These are phyloP conservation scores for Callyntrura sp. DNA, from an alignment of 2,888 invertebrate species.

Conservation along the genomic window DNA sequence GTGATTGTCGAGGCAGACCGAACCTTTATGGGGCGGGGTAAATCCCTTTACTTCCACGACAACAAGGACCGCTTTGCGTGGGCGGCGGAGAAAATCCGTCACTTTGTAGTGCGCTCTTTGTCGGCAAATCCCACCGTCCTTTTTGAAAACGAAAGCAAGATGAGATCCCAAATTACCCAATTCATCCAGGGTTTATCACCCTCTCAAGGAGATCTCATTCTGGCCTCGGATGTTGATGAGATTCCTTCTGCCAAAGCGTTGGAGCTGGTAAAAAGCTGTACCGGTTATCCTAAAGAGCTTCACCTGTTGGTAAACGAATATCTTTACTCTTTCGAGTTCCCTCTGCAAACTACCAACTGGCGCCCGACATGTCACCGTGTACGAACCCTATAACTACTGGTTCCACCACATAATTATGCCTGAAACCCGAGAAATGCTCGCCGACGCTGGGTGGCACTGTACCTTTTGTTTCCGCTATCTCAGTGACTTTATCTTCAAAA, in stretches of 20 bases:
- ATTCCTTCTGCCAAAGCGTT: conserved; percentile 88
- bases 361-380: conserved; percentile 72
- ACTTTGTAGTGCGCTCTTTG: conserved; percentile 75
- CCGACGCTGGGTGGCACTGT: conserved; percentile 79
- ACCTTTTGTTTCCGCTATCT: conserved; percentile 77
- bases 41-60: conserved; percentile 85
- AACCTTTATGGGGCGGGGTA: conserved; percentile 84
- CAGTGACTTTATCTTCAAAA: conserved; percentile 78
- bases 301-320: conserved; percentile 74
- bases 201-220: conserved; percentile 85
- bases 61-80: conserved; percentile 85
- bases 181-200: conserved; percentile 78
- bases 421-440: conserved; percentile 51
- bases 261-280: conserved; percentile 89
- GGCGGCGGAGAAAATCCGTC: conserved; percentile 78
- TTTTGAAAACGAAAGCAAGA: conserved; percentile 84
- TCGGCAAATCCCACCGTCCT: conserved; percentile 79
- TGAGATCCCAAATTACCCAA: conserved; percentile 82
- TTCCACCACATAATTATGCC: conserved; percentile 63
- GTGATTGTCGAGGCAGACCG: conserved; percentile 86
- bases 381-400: background rate
- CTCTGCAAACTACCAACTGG: conserved; percentile 70
- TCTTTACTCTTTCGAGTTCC: conserved; percentile 79
- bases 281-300: conserved; percentile 87
- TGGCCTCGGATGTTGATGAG: conserved; percentile 87